These are phyloP conservation scores for Tretioscincus oriximinensis DNA, from an alignment of 2,113 vertebrate genomes.

Conservation along the genomic window DNA sequence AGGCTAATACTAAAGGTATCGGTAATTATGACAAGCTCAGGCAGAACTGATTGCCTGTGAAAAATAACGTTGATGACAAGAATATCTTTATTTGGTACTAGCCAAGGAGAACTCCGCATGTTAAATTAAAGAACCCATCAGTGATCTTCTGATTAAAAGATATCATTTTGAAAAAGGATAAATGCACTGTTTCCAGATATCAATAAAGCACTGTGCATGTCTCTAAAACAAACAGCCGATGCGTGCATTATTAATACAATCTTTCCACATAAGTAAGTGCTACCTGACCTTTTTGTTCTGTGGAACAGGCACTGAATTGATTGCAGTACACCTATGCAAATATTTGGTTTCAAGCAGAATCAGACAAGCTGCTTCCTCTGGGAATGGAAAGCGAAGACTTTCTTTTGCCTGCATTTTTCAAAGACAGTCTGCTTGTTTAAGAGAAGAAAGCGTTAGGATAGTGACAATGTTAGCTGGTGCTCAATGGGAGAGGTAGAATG, in stretches of 20 bases:
- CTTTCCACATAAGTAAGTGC: constrained; percentile 3
- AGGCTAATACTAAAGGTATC: constrained; percentile 55
- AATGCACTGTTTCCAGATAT: constrained; percentile 9
- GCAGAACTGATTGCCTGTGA: constrained; percentile 46
- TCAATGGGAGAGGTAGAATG: no score
- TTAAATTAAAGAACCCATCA: constrained; percentile 17
- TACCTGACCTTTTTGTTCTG: constrained; percentile 8
- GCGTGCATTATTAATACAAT: constrained; percentile 19
- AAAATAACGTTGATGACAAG: constrained; percentile 51
- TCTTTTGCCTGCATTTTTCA: not conserved
- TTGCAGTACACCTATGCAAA: constrained; percentile 23
- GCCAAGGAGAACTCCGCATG: not conserved
- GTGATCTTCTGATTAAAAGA: constrained; percentile 24
- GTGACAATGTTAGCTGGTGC: no score
- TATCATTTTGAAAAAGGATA: constrained; percentile 19
- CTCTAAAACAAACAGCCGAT: constrained; percentile 20
- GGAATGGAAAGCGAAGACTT: not conserved
- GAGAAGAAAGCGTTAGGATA: not conserved
- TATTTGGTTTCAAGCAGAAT: constrained; percentile 14
- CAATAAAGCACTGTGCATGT: not conserved
- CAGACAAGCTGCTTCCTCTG: constrained; percentile 4
- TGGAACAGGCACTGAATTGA: constrained; percentile 19
- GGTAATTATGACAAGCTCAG: constrained; percentile 49
- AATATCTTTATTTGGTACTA: constrained; percentile 20
- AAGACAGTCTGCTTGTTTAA: rapidly evolving